These are phyloP conservation scores for Anthopleura sola DNA, from an alignment of 64 coral and sea anemone genomes.

Conservation along the genomic window DNA sequence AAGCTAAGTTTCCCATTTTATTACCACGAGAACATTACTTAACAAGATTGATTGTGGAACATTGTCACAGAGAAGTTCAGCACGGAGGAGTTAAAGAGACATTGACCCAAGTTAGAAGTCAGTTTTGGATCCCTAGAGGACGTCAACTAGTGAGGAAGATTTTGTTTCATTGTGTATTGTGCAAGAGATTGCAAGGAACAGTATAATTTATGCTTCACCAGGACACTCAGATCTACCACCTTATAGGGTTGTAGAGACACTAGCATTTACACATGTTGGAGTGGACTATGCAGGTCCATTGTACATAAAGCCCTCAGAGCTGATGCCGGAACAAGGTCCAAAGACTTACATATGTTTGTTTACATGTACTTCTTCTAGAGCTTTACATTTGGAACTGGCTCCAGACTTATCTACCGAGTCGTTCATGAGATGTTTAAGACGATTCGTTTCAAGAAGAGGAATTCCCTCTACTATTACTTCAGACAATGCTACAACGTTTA, in stretches of 20 bases:
- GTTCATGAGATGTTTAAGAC: not conserved
- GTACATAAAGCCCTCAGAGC: too few species aligned
- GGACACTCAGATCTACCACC: constrained; percentile 22
- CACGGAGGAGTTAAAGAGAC: constrained; percentile 55
- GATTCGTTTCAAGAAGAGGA: constrained; percentile 9
- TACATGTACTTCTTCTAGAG: constrained; percentile 15
- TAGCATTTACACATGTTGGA: too few species aligned
- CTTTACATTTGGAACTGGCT: constrained; percentile 8
- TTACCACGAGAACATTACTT: constrained; percentile 60
- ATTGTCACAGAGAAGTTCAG: constrained; percentile 39
- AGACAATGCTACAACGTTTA: constrained; percentile 68
- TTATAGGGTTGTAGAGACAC: constrained; percentile 3
- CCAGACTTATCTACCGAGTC: not conserved
- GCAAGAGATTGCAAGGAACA: constrained; percentile 29
- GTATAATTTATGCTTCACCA: constrained; percentile 27
- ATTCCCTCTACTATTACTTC: not conserved
- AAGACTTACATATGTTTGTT: not conserved
- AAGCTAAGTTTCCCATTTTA: constrained; percentile 17
- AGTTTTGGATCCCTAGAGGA: constrained; percentile 46
- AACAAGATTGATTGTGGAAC: constrained; percentile 41
- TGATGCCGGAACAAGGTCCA: too few species aligned
- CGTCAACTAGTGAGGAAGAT: constrained; percentile 46
- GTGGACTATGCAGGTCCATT: too few species aligned
- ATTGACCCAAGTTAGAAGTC: constrained; percentile 27
- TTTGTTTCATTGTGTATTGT: constrained; percentile 51